phyloP scores from a whole-genome alignment of 2,797 vertebrate genomes.

The Cheirogaleus major region DNA sequence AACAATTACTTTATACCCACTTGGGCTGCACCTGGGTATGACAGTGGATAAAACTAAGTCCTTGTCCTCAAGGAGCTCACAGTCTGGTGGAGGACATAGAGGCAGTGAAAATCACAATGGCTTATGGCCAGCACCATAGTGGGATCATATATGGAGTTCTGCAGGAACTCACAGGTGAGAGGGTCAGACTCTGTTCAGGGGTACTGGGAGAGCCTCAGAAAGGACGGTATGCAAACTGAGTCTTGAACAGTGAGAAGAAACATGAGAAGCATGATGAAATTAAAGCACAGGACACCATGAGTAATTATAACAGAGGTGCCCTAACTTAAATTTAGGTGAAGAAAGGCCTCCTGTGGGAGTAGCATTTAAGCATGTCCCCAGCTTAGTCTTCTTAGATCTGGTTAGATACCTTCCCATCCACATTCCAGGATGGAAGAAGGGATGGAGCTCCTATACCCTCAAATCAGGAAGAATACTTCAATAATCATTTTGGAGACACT shows the following conservation, averaged over 20 bases:
- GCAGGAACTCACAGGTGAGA: neutral
- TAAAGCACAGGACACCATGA: neutral
- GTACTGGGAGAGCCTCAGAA: neutral
- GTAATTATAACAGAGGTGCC: neutral
- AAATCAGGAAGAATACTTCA: neutral
- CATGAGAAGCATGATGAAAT: neutral
- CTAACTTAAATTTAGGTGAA: neutral
- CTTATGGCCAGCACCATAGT: no score
- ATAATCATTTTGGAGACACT: neutral
- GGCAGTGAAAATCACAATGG: neutral
- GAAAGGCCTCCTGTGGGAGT: neutral
- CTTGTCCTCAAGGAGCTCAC: neutral
- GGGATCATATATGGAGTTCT: rapidly evolving
- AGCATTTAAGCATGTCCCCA: neutral
- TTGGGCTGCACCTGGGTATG: neutral
- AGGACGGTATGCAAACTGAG: neutral
- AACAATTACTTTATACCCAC: neutral
- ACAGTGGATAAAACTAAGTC: neutral
- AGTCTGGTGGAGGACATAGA: neutral
- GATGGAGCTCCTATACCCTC: no score
- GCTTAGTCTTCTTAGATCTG: neutral
- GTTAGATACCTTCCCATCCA: neutral
- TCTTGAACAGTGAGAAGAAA: neutral
- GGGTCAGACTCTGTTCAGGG: neutral
- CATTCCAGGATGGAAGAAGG: neutral